Conservation (phyloP, 2,888 invertebrate genomes). For the Ryuthela nishihirai region DNA sequence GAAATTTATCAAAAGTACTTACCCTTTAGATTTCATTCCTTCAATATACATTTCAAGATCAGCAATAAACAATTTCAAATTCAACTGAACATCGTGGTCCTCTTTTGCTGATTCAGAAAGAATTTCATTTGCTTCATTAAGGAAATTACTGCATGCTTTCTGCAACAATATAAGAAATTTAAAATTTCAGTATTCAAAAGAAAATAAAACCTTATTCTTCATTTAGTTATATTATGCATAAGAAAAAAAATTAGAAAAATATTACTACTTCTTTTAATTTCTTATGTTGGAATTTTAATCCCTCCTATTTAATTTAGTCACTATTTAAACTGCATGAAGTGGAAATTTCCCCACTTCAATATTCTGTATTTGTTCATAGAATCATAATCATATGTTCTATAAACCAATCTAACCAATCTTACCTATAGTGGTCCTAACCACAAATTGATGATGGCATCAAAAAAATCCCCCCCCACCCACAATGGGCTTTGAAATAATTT, state of each 20-base stretch:
- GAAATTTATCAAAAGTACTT: no score
- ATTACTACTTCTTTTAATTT: background rate
- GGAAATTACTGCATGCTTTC: constrained; percentile 2
- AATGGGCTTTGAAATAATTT: no score
- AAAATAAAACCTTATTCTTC: background rate
- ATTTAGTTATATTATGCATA: background rate
- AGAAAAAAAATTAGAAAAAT: background rate
- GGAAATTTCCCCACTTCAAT: no score
- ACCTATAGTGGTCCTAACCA: no score
- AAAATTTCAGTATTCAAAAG: background rate
- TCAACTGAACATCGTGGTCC: background rate
- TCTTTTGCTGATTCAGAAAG: background rate
- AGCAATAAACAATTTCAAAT: constrained; percentile 5
- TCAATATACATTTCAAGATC: constrained; percentile 8
- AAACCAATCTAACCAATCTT: no score
- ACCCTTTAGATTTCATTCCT: constrained; percentile 20
- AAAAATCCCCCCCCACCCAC: no score
- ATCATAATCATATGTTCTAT: no score
- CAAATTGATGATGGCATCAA: no score
- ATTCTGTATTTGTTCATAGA: no score
- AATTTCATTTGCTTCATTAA: constrained; percentile 4
- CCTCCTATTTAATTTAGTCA: no score
- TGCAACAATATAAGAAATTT: background rate
- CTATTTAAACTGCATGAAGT: no score
- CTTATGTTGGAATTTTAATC: no score